These are phyloP conservation scores for Lota lota DNA, from an alignment of 2,113 vertebrate species.

Conservation along the genomic window DNA sequence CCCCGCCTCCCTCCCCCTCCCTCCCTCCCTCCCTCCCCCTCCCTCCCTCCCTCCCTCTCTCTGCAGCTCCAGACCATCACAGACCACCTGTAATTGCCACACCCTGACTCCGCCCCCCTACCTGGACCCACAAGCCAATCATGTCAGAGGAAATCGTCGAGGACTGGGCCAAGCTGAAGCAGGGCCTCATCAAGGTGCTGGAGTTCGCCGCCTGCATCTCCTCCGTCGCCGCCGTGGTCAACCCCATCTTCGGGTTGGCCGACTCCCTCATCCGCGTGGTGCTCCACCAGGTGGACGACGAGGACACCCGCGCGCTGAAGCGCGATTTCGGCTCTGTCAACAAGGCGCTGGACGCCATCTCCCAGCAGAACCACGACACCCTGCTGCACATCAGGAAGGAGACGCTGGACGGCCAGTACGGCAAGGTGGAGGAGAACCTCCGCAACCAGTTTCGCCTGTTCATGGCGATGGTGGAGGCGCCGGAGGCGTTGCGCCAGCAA, in stretches of 20 bases:
- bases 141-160: constrained; percentile 70
- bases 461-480: constrained; percentile 74
- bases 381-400: constrained; percentile 73
- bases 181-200: constrained; percentile 70
- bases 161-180: constrained; percentile 73
- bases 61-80: too few species aligned
- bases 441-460: constrained; percentile 75
- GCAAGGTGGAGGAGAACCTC: constrained; percentile 72
- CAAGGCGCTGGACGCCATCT: constrained; percentile 64
- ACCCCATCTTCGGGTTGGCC: constrained; percentile 76
- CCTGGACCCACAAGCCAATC: constrained; percentile 10
- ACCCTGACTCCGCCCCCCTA: not conserved
- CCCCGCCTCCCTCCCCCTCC: too few species aligned
- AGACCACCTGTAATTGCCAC: too few species aligned
- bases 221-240: constrained; percentile 72
- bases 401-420: constrained; percentile 73
- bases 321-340: constrained; percentile 69
- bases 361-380: constrained; percentile 56
- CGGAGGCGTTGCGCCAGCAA: constrained; percentile 40
- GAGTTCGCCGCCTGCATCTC: constrained; percentile 73
- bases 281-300: constrained; percentile 73
- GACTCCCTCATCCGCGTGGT: constrained; percentile 76
- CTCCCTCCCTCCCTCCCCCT: too few species aligned
- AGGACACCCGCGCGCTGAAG: constrained; percentile 73
- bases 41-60: too few species aligned